phyloP scores from a whole-genome alignment of 2,113 vertebrate genomes.

The Syrmaticus mikado region DNA sequence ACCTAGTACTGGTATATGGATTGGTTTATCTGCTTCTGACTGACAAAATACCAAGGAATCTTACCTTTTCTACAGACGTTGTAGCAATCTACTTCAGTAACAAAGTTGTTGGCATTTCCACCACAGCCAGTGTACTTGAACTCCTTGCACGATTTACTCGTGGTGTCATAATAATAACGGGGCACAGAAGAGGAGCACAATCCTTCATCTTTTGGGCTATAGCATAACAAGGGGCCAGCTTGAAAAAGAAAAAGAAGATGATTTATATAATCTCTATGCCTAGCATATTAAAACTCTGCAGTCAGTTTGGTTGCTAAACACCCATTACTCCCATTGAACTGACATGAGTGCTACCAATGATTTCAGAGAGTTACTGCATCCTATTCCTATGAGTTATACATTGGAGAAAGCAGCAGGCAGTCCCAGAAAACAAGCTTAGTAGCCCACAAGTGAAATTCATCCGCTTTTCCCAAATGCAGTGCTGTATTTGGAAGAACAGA shows the following conservation, averaged over 20 bases:
- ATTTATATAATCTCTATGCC: background rate
- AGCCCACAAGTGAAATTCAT: background rate
- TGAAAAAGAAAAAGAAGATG: background rate
- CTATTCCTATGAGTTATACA: background rate
- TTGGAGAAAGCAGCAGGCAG: background rate
- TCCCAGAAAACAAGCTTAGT: background rate
- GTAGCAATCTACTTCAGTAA: slow-evolving; percentile 78
- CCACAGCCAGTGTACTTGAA: slow-evolving; percentile 92
- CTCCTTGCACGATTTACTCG: slow-evolving; percentile 81
- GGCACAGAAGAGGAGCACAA: slow-evolving; percentile 85
- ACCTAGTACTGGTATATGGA: background rate
- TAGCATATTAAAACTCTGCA: background rate
- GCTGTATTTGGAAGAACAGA: background rate
- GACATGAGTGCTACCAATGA: accelerated
- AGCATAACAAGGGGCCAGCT: slow-evolving; percentile 86
- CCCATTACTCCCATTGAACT: background rate
- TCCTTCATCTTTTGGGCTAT: slow-evolving; percentile 85
- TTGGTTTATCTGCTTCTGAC: background rate
- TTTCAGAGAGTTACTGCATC: background rate
- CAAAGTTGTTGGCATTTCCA: slow-evolving; percentile 93
- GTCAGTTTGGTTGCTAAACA: background rate
- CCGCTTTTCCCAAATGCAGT: background rate
- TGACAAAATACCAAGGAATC: background rate
- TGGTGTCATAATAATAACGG: slow-evolving; percentile 89
- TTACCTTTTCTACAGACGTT: slow-evolving; percentile 85